phyloP scores from a whole-genome alignment of 2,113 vertebrate genomes.

The Spea bombifrons region DNA sequence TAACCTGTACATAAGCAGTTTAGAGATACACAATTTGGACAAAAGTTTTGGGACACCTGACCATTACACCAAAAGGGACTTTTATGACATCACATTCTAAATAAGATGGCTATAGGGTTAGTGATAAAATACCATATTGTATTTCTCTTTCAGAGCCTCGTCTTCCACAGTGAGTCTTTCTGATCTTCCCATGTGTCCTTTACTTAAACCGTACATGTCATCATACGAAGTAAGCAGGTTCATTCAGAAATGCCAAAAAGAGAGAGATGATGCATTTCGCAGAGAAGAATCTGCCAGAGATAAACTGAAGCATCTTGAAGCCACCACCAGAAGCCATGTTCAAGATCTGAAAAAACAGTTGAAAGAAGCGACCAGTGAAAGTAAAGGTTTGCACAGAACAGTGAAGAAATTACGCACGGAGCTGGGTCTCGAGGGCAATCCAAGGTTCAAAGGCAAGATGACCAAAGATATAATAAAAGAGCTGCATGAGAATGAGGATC shows the following conservation, averaged over 20 bases:
- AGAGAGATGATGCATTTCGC: conserved; percentile 70
- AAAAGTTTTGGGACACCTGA: too few species aligned
- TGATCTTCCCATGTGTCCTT: neutral
- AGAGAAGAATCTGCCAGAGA: conserved; percentile 64
- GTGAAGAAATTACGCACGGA: conserved; percentile 67
- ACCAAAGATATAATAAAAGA: conserved; percentile 72
- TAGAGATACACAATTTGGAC: neutral
- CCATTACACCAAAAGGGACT: too few species aligned
- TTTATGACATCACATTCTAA: neutral
- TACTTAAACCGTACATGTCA: conserved; percentile 56
- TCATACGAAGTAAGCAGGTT: conserved; percentile 69
- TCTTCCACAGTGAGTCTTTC: conserved; percentile 11
- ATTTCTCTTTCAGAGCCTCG: conserved; percentile 20
- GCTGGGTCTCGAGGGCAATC: conserved; percentile 68
- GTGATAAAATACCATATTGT: neutral
- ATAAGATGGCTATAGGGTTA: neutral
- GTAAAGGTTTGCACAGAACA: conserved; percentile 69
- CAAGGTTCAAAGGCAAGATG: conserved; percentile 68
- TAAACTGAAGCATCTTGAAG: conserved; percentile 66
- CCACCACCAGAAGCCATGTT: conserved; percentile 58
- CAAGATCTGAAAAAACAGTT: conserved; percentile 69
- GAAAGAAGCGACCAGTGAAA: conserved; percentile 63
- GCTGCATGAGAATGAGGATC: conserved; percentile 65
- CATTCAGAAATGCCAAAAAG: conserved; percentile 70
- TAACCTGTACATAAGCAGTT: too few species aligned